A percentile compares a stretch with the other conserved stretches of the same genome.
Conservation (phyloP, 2,797 vertebrate species). For the Erithacus rubecula region DNA sequence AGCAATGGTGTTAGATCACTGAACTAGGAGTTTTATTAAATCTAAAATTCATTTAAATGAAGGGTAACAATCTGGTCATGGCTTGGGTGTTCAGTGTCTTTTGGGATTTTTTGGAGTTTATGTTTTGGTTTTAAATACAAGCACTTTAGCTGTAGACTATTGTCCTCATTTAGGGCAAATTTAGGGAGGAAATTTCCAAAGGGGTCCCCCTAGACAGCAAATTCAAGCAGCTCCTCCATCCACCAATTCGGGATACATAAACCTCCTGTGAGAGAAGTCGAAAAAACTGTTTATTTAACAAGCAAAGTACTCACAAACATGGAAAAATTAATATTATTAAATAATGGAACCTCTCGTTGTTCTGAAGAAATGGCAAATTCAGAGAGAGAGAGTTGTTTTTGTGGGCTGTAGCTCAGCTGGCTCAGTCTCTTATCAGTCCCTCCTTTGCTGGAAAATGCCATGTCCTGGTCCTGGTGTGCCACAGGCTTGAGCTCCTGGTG, state of each 20-base stretch:
- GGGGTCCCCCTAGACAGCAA: background rate
- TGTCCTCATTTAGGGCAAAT: no score
- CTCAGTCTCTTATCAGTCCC: background rate
- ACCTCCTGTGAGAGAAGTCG: background rate
- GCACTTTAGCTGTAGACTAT: background rate
- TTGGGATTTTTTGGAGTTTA: background rate
- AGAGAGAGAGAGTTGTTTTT: background rate
- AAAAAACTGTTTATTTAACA: background rate
- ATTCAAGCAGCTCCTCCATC: background rate
- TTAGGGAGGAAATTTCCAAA: background rate
- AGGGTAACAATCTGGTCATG: background rate
- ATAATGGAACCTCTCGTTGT: rapidly evolving
- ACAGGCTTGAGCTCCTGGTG: rapidly evolving
- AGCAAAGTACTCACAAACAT: background rate
- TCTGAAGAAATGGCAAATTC: background rate
- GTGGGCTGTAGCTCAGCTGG: no score
- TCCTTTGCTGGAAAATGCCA: background rate
- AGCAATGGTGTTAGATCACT: background rate
- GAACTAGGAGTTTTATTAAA: background rate
- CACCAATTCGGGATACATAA: no score
- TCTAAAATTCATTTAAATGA: background rate
- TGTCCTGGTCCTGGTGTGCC: rapidly evolving
- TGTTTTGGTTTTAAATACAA: background rate
- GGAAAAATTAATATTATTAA: background rate
- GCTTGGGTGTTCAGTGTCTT: background rate